phyloP scores from a whole-genome alignment of 2,113 vertebrate genomes.

The Daboia siamensis region DNA sequence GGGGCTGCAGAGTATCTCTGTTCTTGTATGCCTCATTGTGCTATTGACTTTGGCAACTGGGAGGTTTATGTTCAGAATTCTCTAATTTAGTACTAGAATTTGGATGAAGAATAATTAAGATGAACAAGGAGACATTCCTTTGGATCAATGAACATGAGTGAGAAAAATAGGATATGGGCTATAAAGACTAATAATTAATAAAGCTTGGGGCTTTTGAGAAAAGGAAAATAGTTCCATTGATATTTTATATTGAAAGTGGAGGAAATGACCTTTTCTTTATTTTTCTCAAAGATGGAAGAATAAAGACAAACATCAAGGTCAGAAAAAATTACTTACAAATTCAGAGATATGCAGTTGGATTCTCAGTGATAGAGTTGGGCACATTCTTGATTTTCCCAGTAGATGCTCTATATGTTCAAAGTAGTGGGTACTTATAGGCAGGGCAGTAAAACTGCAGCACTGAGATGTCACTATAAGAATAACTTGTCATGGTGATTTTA shows the following conservation, averaged over 20 bases:
- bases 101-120: not conserved
- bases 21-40: too few species aligned
- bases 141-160: not conserved
- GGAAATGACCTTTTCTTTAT: not conserved
- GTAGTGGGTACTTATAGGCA: not conserved
- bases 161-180: not conserved
- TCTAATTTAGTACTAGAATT: not conserved
- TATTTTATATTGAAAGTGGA: not conserved
- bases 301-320: not conserved
- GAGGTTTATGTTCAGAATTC: not conserved
- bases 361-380: not conserved
- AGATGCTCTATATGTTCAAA: not conserved
- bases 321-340: not conserved
- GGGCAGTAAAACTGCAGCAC: not conserved
- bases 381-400: not conserved
- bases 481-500: not conserved
- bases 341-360: not conserved
- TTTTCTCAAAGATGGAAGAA: not conserved
- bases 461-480: not conserved
- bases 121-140: not conserved
- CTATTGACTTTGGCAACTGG: not conserved
- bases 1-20: not conserved
- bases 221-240: not conserved
- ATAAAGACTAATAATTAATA: not conserved
- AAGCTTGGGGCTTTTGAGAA: not conserved